Conservation (phyloP, 2,888 invertebrate genomes). For the Chrysolina americana region DNA sequence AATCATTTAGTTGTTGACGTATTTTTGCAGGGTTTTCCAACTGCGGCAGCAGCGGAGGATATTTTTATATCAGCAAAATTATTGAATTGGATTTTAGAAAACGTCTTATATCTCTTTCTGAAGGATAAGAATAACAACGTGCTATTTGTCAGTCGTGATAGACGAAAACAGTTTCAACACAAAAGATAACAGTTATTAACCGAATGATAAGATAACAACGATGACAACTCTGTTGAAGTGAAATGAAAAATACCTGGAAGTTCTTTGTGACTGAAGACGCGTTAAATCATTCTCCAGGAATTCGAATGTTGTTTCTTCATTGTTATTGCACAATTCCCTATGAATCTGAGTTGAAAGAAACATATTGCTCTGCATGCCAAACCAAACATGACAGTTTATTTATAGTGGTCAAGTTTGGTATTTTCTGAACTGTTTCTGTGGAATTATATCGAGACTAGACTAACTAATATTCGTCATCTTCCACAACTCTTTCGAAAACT, state of each 20-base stretch:
- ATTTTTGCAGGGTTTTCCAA: no score
- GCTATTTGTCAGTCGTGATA: neutral
- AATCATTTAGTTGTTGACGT: no score
- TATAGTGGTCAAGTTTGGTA: no score
- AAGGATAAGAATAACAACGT: conserved; percentile 6
- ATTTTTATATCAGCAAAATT: no score
- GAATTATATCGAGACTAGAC: no score
- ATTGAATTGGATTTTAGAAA: neutral
- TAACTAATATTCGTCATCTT: no score
- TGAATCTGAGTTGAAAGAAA: neutral
- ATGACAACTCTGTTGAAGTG: conserved; percentile 19
- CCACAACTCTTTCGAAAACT: no score
- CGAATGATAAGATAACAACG: conserved; percentile 28
- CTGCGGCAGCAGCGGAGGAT: no score
- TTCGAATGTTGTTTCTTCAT: neutral
- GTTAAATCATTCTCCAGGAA: neutral
- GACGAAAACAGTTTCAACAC: conserved; percentile 23
- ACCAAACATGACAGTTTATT: no score
- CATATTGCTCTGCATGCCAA: no score
- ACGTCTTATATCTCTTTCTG: neutral
- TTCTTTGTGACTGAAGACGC: conserved; percentile 16
- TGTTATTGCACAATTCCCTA: neutral
- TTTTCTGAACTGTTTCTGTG: no score
- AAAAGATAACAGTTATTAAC: conserved; percentile 26
- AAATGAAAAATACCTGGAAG: conserved; percentile 21